Conservation (phyloP, 2,113 vertebrate genomes). For the Caracal caracal region DNA sequence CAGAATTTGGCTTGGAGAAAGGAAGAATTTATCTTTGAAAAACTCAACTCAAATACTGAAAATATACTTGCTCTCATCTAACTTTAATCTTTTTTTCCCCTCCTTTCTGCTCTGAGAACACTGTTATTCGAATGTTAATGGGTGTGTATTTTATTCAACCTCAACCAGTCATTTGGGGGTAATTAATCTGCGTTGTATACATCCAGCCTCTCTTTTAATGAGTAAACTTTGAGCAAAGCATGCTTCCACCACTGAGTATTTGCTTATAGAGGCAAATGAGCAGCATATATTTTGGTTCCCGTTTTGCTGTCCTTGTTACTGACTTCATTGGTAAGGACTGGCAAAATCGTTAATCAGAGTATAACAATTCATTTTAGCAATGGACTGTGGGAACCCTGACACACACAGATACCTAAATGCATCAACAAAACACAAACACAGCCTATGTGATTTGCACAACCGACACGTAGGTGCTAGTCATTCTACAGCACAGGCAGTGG, state of each 20-base stretch:
- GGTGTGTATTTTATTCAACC: slow-evolving; percentile 50
- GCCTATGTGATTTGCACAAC: neutral
- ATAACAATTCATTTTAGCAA: neutral
- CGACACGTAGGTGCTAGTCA: accelerated
- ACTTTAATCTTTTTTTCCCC: slow-evolving; percentile 1
- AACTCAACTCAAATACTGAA: neutral
- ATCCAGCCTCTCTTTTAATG: slow-evolving; percentile 42
- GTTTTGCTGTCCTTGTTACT: neutral
- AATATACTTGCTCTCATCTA: neutral
- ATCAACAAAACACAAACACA: slow-evolving; percentile 20
- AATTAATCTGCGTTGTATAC: slow-evolving; percentile 59
- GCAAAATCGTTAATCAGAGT: neutral
- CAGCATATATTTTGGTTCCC: neutral
- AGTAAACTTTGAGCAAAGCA: slow-evolving; percentile 43
- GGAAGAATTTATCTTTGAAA: neutral
- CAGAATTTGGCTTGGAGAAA: neutral
- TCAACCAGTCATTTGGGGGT: slow-evolving; percentile 26
- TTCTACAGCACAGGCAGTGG: neutral
- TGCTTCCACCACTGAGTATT: slow-evolving; percentile 3
- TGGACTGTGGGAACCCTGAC: neutral
- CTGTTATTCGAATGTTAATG: slow-evolving; percentile 46
- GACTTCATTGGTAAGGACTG: neutral
- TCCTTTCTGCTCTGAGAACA: neutral
- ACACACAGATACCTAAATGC: neutral
- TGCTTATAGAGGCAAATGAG: slow-evolving; percentile 10